Evolutionary conservation across 35 echinoderm and acorn worm species (phyloP).

Genomic region (Chiridota heheva): DNA sequence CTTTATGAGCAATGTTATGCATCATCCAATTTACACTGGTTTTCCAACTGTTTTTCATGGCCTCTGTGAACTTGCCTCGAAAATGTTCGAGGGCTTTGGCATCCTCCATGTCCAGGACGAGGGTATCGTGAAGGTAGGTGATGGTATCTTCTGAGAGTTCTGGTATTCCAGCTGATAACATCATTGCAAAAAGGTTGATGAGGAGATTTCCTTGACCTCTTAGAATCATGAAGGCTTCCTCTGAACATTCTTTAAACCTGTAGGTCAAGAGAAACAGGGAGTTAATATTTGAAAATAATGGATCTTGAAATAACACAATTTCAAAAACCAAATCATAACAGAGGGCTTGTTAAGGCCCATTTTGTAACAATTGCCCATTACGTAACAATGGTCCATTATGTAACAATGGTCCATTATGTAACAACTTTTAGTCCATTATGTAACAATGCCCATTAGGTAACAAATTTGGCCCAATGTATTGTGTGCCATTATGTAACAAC

Average conservation of each 20-base stretch:
- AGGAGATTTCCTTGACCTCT: conserved; percentile 82
- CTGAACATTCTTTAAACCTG: conserved; percentile 79
- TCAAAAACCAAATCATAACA: too few species aligned
- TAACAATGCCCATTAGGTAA: too few species aligned
- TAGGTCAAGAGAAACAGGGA: neutral
- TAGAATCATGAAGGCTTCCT: conserved; percentile 88
- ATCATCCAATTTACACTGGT: conserved; percentile 91
- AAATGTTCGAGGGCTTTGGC: conserved; percentile 86
- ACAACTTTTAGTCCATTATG: too few species aligned
- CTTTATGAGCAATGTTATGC: conserved; percentile 64
- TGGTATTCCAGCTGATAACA: conserved; percentile 93
- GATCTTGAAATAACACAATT: too few species aligned
- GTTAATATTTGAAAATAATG: too few species aligned
- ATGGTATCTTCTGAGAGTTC: conserved; percentile 88
- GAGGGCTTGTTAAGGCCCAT: too few species aligned
- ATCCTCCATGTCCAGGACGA: conserved; percentile 70
- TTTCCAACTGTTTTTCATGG: conserved; percentile 95
- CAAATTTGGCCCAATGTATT: too few species aligned
- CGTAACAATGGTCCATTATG: too few species aligned
- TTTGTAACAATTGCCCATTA: too few species aligned
- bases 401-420: too few species aligned
- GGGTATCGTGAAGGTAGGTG: conserved; percentile 74
- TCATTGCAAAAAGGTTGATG: conserved; percentile 98
- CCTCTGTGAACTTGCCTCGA: conserved; percentile 86
- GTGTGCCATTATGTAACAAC: too few species aligned